Evolutionary conservation across 1,140 invertebrate genomes (phyloP).

Genomic region (Drosophila mojavensis): DNA sequence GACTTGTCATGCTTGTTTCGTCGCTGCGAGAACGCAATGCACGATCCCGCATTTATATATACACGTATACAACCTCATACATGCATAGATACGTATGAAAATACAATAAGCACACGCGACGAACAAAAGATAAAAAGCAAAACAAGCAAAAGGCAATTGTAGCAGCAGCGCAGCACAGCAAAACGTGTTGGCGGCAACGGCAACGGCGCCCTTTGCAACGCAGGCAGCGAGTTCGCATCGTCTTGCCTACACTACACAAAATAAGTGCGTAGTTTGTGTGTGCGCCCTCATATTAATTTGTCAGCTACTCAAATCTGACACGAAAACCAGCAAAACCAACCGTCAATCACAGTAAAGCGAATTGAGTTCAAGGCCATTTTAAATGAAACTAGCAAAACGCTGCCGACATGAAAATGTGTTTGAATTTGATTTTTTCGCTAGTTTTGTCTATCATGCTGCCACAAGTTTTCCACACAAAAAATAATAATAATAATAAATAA

Average conservation of each 20-base stretch:
- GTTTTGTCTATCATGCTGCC: conserved; percentile 40
- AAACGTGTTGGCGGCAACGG: conserved; percentile 20
- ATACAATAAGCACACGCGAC: conserved; percentile 53
- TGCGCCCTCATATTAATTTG: conserved; percentile 20
- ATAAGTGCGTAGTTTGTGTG: conserved; percentile 64
- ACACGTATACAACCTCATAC: background rate
- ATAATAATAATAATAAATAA: no score
- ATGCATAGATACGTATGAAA: conserved; percentile 28
- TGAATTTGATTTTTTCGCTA: conserved; percentile 40
- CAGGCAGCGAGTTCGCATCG: conserved; percentile 14
- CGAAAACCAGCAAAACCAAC: conserved; percentile 19
- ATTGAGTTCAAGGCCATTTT: conserved; percentile 74
- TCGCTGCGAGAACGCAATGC: conserved; percentile 56
- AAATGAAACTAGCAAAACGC: conserved; percentile 66
- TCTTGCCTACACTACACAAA: conserved; percentile 27
- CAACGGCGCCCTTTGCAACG: conserved; percentile 34
- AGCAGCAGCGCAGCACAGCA: conserved; percentile 30
- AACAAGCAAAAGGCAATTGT: conserved; percentile 43
- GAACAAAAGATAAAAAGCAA: conserved; percentile 57
- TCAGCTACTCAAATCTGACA: conserved; percentile 21
- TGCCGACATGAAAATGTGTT: conserved; percentile 59
- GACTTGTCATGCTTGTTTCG: conserved; percentile 74
- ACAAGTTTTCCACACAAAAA: conserved; percentile 78
- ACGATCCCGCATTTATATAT: conserved; percentile 34
- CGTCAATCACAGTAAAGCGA: conserved; percentile 49